Evolutionary conservation across 2,797 vertebrate genomes (phyloP).

Genomic region (Nasua narica): DNA sequence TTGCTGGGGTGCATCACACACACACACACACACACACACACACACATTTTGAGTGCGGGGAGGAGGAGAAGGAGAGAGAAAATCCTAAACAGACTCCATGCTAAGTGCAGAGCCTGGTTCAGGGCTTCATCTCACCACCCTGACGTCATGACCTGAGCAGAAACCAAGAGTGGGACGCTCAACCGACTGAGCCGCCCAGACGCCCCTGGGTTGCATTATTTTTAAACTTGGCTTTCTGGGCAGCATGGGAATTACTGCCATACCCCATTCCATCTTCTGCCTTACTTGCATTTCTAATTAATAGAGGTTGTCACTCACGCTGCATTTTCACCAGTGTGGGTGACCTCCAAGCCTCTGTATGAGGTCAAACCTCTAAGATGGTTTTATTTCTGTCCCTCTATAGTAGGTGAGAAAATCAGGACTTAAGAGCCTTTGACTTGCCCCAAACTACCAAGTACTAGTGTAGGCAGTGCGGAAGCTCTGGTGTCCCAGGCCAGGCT

Average conservation of each 20-base stretch:
- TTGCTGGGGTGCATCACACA: neutral
- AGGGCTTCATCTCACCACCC: neutral
- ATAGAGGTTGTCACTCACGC: neutral
- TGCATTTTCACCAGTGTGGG: neutral
- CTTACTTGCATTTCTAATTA: neutral
- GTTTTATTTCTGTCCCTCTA: neutral
- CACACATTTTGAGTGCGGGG: neutral
- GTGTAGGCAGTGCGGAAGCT: neutral
- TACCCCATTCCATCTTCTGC: neutral
- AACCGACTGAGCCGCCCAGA: neutral
- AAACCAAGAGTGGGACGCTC: neutral
- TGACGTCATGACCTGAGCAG: neutral
- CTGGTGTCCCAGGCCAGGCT: neutral
- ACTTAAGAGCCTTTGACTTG: neutral
- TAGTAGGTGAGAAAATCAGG: neutral
- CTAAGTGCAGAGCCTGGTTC: neutral
- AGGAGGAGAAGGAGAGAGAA: neutral
- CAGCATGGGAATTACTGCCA: neutral
- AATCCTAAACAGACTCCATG: neutral
- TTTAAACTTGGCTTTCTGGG: neutral
- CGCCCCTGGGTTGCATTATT: neutral
- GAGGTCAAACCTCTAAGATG: neutral
- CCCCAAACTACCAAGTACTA: neutral
- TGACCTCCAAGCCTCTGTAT: neutral
- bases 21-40: neutral